phyloP scores from a whole-genome alignment of 2,888 invertebrate genomes.

The Dynastes tityus region DNA sequence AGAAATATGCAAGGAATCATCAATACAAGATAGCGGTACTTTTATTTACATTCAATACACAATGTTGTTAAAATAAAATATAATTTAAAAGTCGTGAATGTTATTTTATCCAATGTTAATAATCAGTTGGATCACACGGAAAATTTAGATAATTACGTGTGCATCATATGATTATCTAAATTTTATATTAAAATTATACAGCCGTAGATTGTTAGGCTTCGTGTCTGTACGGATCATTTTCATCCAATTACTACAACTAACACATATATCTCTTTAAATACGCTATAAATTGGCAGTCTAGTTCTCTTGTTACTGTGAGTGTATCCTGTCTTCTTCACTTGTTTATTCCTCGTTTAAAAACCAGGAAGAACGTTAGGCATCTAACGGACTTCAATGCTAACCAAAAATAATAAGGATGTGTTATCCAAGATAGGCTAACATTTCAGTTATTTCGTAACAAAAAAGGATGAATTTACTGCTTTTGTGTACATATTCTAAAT shows the following conservation, averaged over 20 bases:
- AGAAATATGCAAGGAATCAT: background rate
- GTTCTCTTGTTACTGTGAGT: constrained; percentile 37
- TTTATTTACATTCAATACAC: background rate
- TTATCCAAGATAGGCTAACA: constrained; percentile 27
- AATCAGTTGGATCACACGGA: background rate
- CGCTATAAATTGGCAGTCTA: constrained; percentile 25
- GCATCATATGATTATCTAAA: constrained; percentile 1
- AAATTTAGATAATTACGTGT: background rate
- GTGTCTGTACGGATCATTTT: constrained; percentile 6
- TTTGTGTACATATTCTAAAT: background rate
- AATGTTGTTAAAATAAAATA: background rate
- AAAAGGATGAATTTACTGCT: constrained; percentile 1
- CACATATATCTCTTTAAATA: constrained; percentile 33
- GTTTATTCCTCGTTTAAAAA: constrained; percentile 38
- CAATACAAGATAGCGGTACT: constrained; percentile 1
- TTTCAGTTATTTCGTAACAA: constrained; percentile 29
- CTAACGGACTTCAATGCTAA: constrained; percentile 26
- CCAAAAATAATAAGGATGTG: constrained; percentile 39
- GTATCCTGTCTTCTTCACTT: constrained; percentile 39
- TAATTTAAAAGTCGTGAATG: constrained; percentile 1
- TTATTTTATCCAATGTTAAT: background rate
- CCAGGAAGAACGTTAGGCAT: constrained; percentile 33
- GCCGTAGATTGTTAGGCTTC: background rate
- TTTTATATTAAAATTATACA: constrained; percentile 22
- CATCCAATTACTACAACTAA: constrained; percentile 32